Conservation (phyloP, 1,140 invertebrate genomes). For the Drosophila insularis region DNA sequence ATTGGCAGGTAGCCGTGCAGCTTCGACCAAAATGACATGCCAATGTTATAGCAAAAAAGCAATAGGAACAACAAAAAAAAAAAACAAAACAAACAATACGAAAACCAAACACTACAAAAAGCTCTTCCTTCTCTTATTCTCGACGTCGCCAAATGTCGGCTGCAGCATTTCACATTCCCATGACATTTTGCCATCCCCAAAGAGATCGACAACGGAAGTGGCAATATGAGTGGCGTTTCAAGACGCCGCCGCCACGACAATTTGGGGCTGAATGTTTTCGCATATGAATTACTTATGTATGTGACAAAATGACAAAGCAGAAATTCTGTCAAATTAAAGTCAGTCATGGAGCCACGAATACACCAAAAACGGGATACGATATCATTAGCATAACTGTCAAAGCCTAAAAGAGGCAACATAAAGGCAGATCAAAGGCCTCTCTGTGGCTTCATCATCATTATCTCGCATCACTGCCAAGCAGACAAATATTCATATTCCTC, state of each 20-base stretch:
- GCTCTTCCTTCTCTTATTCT: constrained; percentile 44
- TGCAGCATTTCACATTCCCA: constrained; percentile 74
- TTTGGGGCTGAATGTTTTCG: constrained; percentile 44
- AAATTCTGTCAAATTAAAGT: constrained; percentile 80
- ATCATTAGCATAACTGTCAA: constrained; percentile 76
- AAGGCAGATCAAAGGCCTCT: constrained; percentile 47
- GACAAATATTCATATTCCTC: constrained; percentile 48
- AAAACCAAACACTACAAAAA: constrained; percentile 40
- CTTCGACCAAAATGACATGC: constrained; percentile 71
- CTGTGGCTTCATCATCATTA: constrained; percentile 22
- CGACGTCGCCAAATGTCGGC: constrained; percentile 52
- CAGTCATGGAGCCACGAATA: constrained; percentile 54
- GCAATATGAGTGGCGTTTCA: constrained; percentile 78
- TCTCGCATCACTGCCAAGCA: constrained; percentile 66
- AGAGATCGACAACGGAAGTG: constrained; percentile 67
- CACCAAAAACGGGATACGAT: constrained; percentile 26
- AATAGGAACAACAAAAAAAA: background rate
- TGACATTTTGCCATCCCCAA: constrained; percentile 57
- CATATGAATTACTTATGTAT: constrained; percentile 9
- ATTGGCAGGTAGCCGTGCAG: constrained; percentile 74
- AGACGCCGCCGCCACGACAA: constrained; percentile 56
- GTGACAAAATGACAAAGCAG: constrained; percentile 71
- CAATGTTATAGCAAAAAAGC: constrained; percentile 40
- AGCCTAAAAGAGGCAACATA: constrained; percentile 10
- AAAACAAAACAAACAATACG: constrained; percentile 35